Conservation (phyloP, 2,888 invertebrate genomes). For the Catotricha subobsoleta region DNA sequence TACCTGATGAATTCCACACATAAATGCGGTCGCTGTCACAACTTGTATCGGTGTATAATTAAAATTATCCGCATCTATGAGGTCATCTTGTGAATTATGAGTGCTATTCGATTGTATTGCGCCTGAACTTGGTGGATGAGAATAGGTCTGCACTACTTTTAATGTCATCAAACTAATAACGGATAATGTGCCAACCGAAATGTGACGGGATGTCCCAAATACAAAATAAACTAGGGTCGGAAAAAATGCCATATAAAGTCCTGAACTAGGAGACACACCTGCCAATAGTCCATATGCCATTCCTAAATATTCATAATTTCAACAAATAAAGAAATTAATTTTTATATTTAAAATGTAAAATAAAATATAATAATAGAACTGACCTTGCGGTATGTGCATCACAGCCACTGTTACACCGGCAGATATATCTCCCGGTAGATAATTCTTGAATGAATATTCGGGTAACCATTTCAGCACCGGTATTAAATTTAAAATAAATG, state of each 20-base stretch:
- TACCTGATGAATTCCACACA: conserved; percentile 52
- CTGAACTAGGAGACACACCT: conserved; percentile 45
- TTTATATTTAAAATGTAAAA: background rate
- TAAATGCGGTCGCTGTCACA: conserved; percentile 53
- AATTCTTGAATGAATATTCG: conserved; percentile 38
- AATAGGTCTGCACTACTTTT: conserved; percentile 42
- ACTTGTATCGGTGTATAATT: conserved; percentile 42
- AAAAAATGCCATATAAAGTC: conserved; percentile 71
- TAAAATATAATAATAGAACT: conserved; percentile 14
- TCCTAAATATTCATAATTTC: conserved; percentile 22
- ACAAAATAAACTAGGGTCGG: conserved; percentile 65
- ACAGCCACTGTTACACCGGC: conserved; percentile 72
- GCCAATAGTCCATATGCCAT: conserved; percentile 54
- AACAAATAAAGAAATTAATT: background rate
- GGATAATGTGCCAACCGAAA: conserved; percentile 69
- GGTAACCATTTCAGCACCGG: conserved; percentile 46
- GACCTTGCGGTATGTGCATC: conserved; percentile 71
- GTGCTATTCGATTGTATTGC: background rate
- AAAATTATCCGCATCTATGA: too few relatives aligned
- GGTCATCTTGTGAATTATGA: too few relatives aligned
- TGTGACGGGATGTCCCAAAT: conserved; percentile 67
- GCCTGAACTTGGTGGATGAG: conserved; percentile 18
- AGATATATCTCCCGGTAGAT: conserved; percentile 51
- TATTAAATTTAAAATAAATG: conserved; percentile 18
- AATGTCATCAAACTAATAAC: conserved; percentile 73